These are phyloP conservation scores for Acipenser transmontanus DNA, from an alignment of 2,797 vertebrate genomes.

Conservation along the genomic window DNA sequence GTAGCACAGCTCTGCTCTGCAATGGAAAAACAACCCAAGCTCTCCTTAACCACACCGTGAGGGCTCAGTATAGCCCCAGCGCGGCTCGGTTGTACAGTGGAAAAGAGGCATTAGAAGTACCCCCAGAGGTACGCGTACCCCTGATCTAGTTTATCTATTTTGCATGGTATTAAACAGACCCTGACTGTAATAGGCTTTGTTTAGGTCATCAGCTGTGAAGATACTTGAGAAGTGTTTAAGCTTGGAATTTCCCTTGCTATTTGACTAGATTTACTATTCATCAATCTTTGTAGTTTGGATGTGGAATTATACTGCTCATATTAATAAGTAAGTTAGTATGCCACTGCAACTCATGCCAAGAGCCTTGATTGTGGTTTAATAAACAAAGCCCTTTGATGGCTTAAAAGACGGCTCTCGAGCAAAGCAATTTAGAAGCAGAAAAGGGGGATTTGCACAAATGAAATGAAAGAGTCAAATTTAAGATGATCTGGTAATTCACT, in stretches of 20 bases:
- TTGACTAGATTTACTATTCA: slow-evolving; percentile 48
- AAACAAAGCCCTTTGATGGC: slow-evolving; percentile 57
- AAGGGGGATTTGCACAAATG: slow-evolving; percentile 42
- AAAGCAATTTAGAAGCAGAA: slow-evolving; percentile 64
- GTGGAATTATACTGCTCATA: slow-evolving; percentile 41
- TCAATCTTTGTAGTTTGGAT: slow-evolving; percentile 28
- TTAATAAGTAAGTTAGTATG: slow-evolving; percentile 53
- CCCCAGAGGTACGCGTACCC: too few relatives aligned
- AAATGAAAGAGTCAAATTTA: slow-evolving; percentile 17
- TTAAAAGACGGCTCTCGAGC: slow-evolving; percentile 45
- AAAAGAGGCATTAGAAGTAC: too few relatives aligned
- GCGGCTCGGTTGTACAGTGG: too few relatives aligned
- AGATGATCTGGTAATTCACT: neutral
- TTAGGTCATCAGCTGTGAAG: slow-evolving; percentile 31
- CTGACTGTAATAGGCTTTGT: slow-evolving; percentile 3
- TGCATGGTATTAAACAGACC: too few relatives aligned
- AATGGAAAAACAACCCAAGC: too few relatives aligned
- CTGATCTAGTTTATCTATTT: too few relatives aligned
- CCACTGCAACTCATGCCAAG: slow-evolving; percentile 39
- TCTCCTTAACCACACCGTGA: too few relatives aligned
- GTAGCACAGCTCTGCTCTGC: too few relatives aligned
- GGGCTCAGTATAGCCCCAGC: too few relatives aligned
- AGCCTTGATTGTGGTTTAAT: slow-evolving; percentile 41
- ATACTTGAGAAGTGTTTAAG: slow-evolving; percentile 31
- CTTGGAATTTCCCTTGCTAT: slow-evolving; percentile 29